Base-by-base conservation (phyloP, 2,113 vertebrate species). In the Callorhinus ursinus region DNA sequence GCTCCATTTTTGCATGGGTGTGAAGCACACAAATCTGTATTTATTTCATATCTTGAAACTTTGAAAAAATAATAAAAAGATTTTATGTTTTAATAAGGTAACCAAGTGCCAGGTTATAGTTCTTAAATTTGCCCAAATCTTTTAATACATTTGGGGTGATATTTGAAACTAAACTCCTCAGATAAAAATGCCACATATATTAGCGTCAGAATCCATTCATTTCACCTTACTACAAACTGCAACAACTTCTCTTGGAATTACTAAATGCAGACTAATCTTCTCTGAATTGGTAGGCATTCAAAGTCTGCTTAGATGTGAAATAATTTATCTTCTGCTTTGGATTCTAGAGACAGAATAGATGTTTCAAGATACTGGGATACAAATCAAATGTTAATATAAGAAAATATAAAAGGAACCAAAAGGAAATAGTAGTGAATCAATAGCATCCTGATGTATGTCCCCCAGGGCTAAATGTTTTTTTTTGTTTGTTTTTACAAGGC, bases 1-100 rank as follows among this genome's bases (percentile, higher is more conserved):
- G 98, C 99, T 98, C 98, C 98, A 92, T 99, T 99, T 98, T 99
- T 99, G 97, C 99, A 99, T 80, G 99, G 99, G 97, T 98, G 98
- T 91, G 99, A 99, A 90, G 97, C 97, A 96, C 98, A 99, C 94
- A 99, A 98, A 81, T 99, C 98, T 98, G 98, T 98, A 98, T 99
- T 99, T 97, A 98, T 97, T 98, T 99, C 98, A 97, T 99, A 99
- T 95, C 93, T 97, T 57, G 85, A 65, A 96, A 98, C 99, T 99
- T 98, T 97, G 15, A 97, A 96, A 97, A 95, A 98, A 77, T 46
- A 97, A 85, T 85, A 80, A 95, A 95, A 97, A 94, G 33, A 97
- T 96, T 91, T 92, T 92, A 97, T 89, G 85, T 97, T 96, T 97
- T 79, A 96, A 31, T 93, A 95, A 97, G 72, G 93, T 18, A 97